Conservation (phyloP, 2,888 invertebrate species). For the Tiphia femorata region DNA sequence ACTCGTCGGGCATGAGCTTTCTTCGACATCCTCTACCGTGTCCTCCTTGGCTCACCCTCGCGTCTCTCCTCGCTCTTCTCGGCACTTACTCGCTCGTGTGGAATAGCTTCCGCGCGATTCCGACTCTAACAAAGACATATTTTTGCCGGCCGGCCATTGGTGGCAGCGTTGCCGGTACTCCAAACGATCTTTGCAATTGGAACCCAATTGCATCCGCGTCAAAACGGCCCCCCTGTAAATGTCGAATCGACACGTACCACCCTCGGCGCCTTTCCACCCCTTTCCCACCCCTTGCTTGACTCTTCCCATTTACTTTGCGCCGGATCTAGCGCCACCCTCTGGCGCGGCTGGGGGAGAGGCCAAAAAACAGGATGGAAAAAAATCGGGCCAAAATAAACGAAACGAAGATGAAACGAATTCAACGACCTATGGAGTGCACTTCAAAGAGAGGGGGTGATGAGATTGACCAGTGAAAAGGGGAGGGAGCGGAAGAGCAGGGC, state of each 20-base stretch:
- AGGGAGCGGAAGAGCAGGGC: not conserved
- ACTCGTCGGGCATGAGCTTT: too few species aligned
- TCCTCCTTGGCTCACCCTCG: too few species aligned
- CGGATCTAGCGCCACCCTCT: constrained; percentile 6
- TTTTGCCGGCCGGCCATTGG: too few species aligned
- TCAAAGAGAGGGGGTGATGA: constrained; percentile 5
- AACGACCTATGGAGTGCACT: constrained; percentile 21
- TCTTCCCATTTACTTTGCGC: too few species aligned
- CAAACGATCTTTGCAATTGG: constrained; percentile 14
- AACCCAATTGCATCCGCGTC: constrained; percentile 31
- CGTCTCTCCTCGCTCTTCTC: too few species aligned
- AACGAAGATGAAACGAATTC: constrained; percentile 39
- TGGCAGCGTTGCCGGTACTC: too few species aligned
- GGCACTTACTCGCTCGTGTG: too few species aligned
- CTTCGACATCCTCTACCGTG: too few species aligned
- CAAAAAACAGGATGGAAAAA: constrained; percentile 23
- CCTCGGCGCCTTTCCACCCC: not conserved
- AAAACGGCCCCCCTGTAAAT: constrained; percentile 26
- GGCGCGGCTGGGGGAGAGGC: constrained; percentile 4
- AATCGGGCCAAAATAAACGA: constrained; percentile 38
- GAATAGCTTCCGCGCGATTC: too few species aligned
- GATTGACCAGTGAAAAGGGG: not conserved
- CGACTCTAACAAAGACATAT: too few species aligned
- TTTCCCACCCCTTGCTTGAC: not conserved
- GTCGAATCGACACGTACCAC: constrained; percentile 19